A percentile compares a stretch with the other conserved stretches of the same genome.
These are phyloP conservation scores for Prostheceraeus crozeri DNA, from an alignment of 2,888 invertebrate species.

Conservation along the genomic window DNA sequence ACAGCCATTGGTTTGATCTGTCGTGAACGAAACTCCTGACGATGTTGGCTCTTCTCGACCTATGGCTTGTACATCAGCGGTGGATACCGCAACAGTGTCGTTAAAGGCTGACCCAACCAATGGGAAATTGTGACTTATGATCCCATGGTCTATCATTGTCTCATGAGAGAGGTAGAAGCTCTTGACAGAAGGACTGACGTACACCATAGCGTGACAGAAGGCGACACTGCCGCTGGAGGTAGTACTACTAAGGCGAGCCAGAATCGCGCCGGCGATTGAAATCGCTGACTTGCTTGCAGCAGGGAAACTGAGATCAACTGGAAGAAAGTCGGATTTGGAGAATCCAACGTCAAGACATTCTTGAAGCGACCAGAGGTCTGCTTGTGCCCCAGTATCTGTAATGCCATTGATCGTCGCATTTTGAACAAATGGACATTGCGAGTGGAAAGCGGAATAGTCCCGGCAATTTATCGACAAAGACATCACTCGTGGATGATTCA, in stretches of 20 bases:
- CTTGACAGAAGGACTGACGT: conserved; percentile 6
- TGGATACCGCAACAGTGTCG: too few species aligned
- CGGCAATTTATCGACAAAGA: too few species aligned
- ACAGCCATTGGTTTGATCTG: too few species aligned
- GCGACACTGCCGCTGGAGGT: background rate
- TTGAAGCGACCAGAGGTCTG: conserved; percentile 10
- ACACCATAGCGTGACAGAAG: conserved; percentile 2
- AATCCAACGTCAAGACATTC: conserved; percentile 14
- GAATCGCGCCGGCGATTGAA: too few species aligned
- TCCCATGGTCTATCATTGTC: conserved; percentile 1
- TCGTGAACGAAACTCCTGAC: too few species aligned
- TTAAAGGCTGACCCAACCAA: background rate
- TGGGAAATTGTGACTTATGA: conserved; percentile 4
- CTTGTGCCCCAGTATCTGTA: conserved; percentile 18
- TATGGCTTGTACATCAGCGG: too few species aligned
- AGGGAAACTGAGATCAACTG: too few species aligned
- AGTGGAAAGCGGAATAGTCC: too few species aligned
- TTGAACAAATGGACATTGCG: background rate
- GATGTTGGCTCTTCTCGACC: too few species aligned
- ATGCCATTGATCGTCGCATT: conserved; percentile 7
- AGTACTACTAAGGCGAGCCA: background rate
- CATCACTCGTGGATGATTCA: too few species aligned
- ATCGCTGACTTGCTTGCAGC: too few species aligned
- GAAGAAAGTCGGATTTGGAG: background rate
- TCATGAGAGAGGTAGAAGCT: background rate